phyloP scores from a whole-genome alignment of 2,888 invertebrate species.

The Lysandra coridon region DNA sequence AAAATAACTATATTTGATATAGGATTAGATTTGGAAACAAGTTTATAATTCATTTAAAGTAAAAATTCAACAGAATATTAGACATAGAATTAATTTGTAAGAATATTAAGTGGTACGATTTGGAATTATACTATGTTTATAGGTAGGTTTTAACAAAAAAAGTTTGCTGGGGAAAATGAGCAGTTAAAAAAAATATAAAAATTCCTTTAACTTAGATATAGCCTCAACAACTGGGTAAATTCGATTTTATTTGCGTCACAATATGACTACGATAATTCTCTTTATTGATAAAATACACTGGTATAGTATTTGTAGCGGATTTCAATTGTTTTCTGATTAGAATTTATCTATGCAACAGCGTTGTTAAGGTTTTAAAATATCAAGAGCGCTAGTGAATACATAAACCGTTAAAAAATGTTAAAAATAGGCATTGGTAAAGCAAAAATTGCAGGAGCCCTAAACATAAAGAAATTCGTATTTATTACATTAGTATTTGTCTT shows the following conservation, averaged over 20 bases:
- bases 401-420: no score
- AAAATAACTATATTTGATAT: background rate
- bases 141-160: background rate
- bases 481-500: no score
- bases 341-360: no score
- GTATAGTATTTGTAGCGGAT: background rate
- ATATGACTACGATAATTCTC: background rate
- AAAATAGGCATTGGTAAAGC: no score
- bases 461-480: no score
- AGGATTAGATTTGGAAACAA: background rate
- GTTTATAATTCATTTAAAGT: no score
- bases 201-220: background rate
- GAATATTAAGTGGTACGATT: no score
- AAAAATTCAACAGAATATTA: background rate
- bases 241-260: background rate
- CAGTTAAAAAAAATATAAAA: background rate
- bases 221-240: slow-evolving; percentile 3
- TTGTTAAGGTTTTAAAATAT: no score
- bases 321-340: no score
- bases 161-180: background rate
- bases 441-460: no score
- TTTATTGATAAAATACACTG: background rate
- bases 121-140: no score
- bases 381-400: no score
- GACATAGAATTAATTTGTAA: background rate